phyloP scores from a whole-genome alignment of 2,113 vertebrate species.

The Grammomys surdaster region DNA sequence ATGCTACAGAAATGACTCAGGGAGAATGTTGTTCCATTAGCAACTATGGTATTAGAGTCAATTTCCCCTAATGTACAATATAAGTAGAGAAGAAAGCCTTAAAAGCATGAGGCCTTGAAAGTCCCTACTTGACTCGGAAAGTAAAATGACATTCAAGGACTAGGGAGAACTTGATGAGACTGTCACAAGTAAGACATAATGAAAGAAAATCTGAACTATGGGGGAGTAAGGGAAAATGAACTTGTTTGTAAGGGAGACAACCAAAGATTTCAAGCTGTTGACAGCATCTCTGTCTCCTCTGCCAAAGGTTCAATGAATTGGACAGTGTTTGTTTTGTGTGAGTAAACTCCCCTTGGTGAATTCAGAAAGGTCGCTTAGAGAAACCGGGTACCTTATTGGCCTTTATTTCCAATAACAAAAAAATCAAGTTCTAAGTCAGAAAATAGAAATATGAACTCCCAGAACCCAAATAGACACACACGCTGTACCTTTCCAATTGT shows the following conservation, averaged over 20 bases:
- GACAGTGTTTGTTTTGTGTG: slow-evolving; percentile 49
- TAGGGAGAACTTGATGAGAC: background rate
- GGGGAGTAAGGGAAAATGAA: background rate
- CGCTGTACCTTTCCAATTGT: background rate
- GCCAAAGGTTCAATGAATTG: slow-evolving; percentile 47
- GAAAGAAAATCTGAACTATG: slow-evolving; percentile 14
- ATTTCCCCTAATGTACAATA: background rate
- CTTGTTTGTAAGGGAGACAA: background rate
- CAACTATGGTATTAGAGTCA: background rate
- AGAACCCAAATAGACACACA: slow-evolving; percentile 39
- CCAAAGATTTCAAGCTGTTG: slow-evolving; percentile 45
- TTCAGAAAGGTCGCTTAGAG: slow-evolving; percentile 57
- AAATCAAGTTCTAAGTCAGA: slow-evolving; percentile 50
- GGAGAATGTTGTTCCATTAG: slow-evolving; percentile 29
- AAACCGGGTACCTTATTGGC: background rate
- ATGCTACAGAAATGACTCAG: slow-evolving; percentile 29
- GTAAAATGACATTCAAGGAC: slow-evolving; percentile 26
- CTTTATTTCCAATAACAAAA: slow-evolving; percentile 33
- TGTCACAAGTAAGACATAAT: background rate
- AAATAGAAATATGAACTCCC: slow-evolving; percentile 34
- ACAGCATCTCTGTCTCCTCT: background rate
- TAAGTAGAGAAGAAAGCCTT: background rate
- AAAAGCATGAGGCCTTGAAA: slow-evolving; percentile 1
- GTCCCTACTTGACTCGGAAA: background rate
- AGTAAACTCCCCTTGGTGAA: slow-evolving; percentile 23